Conservation (phyloP, 1,140 invertebrate species). For the Eurosta solidaginis region DNA sequence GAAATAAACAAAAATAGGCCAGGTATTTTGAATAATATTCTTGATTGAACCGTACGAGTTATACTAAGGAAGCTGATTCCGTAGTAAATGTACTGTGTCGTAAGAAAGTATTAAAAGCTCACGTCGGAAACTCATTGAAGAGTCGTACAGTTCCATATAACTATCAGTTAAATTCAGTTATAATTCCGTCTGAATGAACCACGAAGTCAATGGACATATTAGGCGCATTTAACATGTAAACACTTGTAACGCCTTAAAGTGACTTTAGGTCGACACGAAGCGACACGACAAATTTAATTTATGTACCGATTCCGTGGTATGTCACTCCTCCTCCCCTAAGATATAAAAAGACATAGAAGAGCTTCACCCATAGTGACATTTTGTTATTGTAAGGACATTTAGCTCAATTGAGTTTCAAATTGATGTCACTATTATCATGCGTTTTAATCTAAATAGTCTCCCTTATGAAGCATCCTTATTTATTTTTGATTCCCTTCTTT, state of each 20-base stretch:
- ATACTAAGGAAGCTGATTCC: too few species aligned
- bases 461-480: constrained; percentile 34
- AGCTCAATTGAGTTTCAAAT: constrained; percentile 59
- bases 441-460: constrained; percentile 49
- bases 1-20: too few species aligned
- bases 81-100: too few species aligned
- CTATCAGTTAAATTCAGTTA: not conserved
- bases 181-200: not conserved
- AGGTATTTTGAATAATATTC: too few species aligned
- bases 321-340: not conserved
- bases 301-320: not conserved
- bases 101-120: too few species aligned
- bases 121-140: too few species aligned
- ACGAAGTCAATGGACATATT: constrained; percentile 43
- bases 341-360: constrained; percentile 41
- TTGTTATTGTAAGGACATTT: constrained; percentile 41
- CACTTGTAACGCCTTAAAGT: constrained; percentile 37
- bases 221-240: constrained; percentile 52
- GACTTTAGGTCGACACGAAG: not conserved
- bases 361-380: constrained; percentile 54
- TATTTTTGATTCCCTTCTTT: constrained; percentile 51
- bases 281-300: constrained; percentile 8
- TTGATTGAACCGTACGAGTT: too few species aligned
- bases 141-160: too few species aligned
- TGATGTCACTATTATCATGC: constrained; percentile 59